Percentiles rank a stretch among this genome's conserved stretches.
These are phyloP conservation scores for Andrena hattorfiana DNA, from an alignment of 2,888 invertebrate species.

Conservation along the genomic window DNA sequence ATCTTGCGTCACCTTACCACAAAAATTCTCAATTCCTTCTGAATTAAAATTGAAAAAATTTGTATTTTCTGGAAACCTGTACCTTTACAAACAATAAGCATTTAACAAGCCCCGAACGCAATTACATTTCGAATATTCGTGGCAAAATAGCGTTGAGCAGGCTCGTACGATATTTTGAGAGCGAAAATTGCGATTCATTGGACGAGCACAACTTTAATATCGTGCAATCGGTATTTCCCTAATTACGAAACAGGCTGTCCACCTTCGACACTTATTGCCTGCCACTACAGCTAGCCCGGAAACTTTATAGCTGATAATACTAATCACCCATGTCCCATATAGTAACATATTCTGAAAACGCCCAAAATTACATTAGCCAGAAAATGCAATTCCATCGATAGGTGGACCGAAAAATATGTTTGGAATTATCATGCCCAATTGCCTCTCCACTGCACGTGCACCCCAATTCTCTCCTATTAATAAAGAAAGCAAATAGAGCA, in stretches of 20 bases:
- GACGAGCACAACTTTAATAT: slow-evolving; percentile 11
- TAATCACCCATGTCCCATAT: slow-evolving; percentile 26
- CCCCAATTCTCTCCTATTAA: not conserved
- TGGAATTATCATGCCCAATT: slow-evolving; percentile 24
- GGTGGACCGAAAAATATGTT: not conserved
- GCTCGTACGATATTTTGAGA: not conserved
- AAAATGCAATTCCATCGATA: slow-evolving; percentile 28
- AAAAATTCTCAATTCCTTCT: not conserved
- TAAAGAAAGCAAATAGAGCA: not conserved
- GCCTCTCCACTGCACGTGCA: not conserved
- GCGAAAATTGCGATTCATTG: slow-evolving; percentile 21
- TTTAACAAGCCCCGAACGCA: not conserved
- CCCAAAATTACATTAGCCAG: slow-evolving; percentile 16
- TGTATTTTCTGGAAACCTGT: not conserved
- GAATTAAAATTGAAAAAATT: not conserved
- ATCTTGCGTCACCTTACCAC: not conserved
- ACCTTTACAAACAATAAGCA: not conserved
- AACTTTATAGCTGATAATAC: slow-evolving; percentile 32
- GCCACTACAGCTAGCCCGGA: not conserved
- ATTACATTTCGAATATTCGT: not conserved
- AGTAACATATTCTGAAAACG: slow-evolving; percentile 42
- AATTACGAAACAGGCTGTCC: slow-evolving; percentile 27
- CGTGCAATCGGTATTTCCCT: slow-evolving; percentile 13
- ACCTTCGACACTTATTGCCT: slow-evolving; percentile 38
- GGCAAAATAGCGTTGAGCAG: not conserved